A percentile compares a stretch with the other conserved stretches of the same genome.
These are phyloP conservation scores for Macrocentrus cingulum DNA, from an alignment of 1,140 invertebrate species.

Conservation along the genomic window DNA sequence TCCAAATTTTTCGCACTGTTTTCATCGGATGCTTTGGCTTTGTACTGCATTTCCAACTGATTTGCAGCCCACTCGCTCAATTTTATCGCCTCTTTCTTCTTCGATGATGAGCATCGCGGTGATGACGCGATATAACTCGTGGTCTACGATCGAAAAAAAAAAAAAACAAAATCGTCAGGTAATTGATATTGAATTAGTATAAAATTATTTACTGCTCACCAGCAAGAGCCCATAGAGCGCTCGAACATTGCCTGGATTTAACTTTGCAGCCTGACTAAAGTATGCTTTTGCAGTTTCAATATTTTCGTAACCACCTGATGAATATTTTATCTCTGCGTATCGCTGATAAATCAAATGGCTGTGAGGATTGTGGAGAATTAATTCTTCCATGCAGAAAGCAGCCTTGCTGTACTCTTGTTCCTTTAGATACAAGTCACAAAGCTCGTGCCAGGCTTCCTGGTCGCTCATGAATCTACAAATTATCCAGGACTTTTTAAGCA, in stretches of 20 bases:
- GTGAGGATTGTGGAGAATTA: conserved; percentile 94
- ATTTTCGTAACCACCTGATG: conserved; percentile 92
- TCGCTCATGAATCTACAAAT: conserved; percentile 92
- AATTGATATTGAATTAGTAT: too few relatives aligned
- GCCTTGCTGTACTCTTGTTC: conserved; percentile 91
- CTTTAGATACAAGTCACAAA: conserved; percentile 89
- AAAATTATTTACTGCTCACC: conserved; percentile 66
- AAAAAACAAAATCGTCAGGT: not conserved
- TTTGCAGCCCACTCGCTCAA: conserved; percentile 77
- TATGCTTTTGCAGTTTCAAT: conserved; percentile 90
- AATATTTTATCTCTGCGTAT: conserved; percentile 91
- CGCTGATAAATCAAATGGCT: conserved; percentile 92
- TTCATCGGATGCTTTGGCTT: conserved; percentile 42
- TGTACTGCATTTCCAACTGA: conserved; percentile 64
- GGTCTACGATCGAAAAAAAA: conserved; percentile 61
- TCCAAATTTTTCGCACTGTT: conserved; percentile 41
- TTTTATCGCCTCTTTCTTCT: conserved; percentile 82
- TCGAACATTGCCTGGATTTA: conserved; percentile 90
- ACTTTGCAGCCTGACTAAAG: conserved; percentile 89
- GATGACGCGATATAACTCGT: conserved; percentile 71
- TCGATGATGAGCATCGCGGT: conserved; percentile 69
- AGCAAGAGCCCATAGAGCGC: conserved; percentile 91
- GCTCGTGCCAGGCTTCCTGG: conserved; percentile 97
- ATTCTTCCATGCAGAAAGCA: conserved; percentile 96
- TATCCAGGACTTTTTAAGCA: conserved; percentile 16